phyloP scores from a whole-genome alignment of 2,797 vertebrate species.

The Crocidura indochinensis region DNA sequence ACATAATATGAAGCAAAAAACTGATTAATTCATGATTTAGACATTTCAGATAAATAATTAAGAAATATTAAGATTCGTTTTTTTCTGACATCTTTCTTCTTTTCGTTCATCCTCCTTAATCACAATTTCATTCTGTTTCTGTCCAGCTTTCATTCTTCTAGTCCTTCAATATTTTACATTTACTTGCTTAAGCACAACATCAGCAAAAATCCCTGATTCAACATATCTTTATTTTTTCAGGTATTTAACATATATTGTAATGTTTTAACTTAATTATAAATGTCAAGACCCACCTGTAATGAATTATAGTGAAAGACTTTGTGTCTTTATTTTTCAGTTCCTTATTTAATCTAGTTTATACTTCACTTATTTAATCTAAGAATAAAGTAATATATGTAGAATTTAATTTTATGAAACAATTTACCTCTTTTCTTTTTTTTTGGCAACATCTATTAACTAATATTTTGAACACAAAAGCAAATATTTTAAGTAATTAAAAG shows the following conservation, averaged over 20 bases:
- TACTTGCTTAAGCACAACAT: neutral
- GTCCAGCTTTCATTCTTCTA: neutral
- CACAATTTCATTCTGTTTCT: constrained; percentile 42
- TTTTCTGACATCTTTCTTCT: neutral
- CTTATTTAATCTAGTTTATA: neutral
- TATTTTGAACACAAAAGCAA: neutral
- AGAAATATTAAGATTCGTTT: constrained; percentile 6
- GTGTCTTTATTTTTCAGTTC: constrained; percentile 30
- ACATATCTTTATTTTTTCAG: neutral
- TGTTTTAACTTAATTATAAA: constrained; percentile 49
- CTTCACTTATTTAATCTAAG: neutral
- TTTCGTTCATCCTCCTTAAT: constrained; percentile 23
- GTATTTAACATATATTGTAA: neutral
- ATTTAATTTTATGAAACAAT: constrained; percentile 41
- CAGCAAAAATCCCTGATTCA: neutral
- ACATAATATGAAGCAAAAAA: neutral
- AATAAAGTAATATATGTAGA: constrained; percentile 20
- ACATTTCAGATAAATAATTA: neutral
- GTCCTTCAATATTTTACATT: neutral
- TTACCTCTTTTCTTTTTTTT: constrained; percentile 43
- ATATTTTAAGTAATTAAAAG: constrained; percentile 40
- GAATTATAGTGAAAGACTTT: constrained; percentile 6
- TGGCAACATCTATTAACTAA: constrained; percentile 44
- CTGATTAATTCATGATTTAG: constrained; percentile 10
- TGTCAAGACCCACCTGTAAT: neutral